A percentile compares a stretch with the other conserved stretches of the same genome.
Conservation (phyloP, 2,113 vertebrate species). For the Callorhinus ursinus region DNA sequence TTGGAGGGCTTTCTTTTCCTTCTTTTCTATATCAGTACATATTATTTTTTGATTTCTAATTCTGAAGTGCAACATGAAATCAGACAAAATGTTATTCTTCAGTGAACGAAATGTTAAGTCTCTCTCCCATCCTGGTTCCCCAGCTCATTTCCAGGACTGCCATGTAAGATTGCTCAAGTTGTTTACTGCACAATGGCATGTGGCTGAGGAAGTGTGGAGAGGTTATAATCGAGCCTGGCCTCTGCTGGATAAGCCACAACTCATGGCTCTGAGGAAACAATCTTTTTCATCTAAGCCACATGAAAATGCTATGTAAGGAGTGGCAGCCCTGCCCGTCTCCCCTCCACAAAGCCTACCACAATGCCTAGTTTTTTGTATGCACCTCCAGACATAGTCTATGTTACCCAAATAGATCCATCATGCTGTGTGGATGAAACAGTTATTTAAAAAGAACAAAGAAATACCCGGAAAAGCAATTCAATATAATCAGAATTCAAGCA, state of each 20-base stretch:
- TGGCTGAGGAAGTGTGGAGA: background rate
- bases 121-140: background rate
- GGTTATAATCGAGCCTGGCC: background rate
- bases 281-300: background rate
- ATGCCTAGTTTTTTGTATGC: background rate
- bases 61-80: background rate
- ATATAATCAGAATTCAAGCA: background rate
- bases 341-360: background rate
- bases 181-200: background rate
- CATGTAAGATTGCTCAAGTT: background rate
- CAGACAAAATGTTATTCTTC: background rate
- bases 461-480: background rate
- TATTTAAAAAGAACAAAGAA: background rate
- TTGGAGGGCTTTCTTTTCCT: background rate
- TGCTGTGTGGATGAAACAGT: background rate
- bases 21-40: background rate
- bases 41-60: background rate
- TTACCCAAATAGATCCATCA: background rate
- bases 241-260: background rate
- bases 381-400: background rate
- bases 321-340: background rate
- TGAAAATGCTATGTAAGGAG: background rate
- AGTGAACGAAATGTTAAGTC: background rate
- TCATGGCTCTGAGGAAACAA: background rate
- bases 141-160: background rate